Base-by-base conservation (phyloP, 1,140 invertebrate species). In the Drosophila bocqueti region DNA sequence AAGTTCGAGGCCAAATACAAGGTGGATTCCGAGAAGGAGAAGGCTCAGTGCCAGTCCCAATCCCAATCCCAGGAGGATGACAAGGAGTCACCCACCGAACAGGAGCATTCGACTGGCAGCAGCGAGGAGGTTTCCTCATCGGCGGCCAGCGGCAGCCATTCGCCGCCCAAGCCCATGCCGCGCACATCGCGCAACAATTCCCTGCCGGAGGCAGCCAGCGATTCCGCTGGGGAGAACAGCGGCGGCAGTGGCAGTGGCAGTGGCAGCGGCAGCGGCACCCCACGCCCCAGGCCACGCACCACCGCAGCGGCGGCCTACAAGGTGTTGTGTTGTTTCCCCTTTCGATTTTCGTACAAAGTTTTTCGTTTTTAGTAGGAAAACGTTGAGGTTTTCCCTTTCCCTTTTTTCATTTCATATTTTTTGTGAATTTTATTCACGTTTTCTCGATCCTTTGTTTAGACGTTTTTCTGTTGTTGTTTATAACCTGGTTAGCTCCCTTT, bases 151-250 rank as follows among this genome's bases (percentile, higher is more conserved):
- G 82, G 90, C 67, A 80, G 74, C 11, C 73, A 83, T n/a, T 92
- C 84, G 26, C 96, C 96, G 10, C 96, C 96, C 0, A 97, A 97
- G 85, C 96, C 96, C 11, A 93, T 97, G 91, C 96, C 96, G 26
- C 94, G 95, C 71, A 94, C 95, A 0, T 95, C 95, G 16, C 93
- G 96, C 69, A 94, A 95, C 34, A 95, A 95, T 84, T 96, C 95
- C 36, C 91, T 96, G 43, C 94, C 95, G 2, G 95, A 96, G 81
- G 76, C 47, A 29, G 24, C 81, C 59, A 59, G 60, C 54, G 67
- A 79, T 54, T 72, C 69, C 9, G 67, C 67, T 21, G 76, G 73
- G 42, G 87, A 79, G 59, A 50, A 74, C 62, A 78, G 73, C 78
- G 93, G 66, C 78, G 93, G 66, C 62, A 78, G 73, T 76, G 93